These are phyloP conservation scores for Scelioninae gen. 1 DNA, from an alignment of 2,888 invertebrate species.

Conservation along the genomic window DNA sequence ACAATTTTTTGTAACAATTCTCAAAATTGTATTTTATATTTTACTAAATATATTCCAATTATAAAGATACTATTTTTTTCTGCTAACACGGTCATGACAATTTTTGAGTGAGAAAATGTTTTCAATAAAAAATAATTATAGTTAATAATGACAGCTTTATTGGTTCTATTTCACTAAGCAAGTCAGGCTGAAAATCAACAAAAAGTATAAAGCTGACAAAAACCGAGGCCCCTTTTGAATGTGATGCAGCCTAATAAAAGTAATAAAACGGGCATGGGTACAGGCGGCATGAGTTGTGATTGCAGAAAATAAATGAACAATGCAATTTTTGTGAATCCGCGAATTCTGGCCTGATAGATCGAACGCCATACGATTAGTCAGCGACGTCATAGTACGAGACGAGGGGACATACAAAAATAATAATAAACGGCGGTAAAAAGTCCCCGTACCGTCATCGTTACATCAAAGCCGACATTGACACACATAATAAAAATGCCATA, in stretches of 20 bases:
- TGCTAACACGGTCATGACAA: too few species aligned
- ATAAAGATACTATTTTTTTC: too few species aligned
- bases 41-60: too few species aligned
- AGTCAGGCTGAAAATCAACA: too few species aligned
- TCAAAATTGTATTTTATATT: too few species aligned
- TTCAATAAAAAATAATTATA: too few species aligned
- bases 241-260: neutral
- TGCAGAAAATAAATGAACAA: conserved; percentile 17
- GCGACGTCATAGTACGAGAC: neutral
- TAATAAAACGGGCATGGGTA: conserved; percentile 12
- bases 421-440: neutral
- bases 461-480: conserved; percentile 65
- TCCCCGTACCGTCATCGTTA: conserved; percentile 24
- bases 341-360: conserved; percentile 5
- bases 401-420: conserved; percentile 24
- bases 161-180: too few species aligned
- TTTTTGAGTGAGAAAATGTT: too few species aligned
- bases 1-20: too few species aligned
- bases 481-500: conserved; percentile 61
- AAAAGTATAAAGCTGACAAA: too few species aligned
- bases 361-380: conserved; percentile 28
- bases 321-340: conserved; percentile 15
- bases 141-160: too few species aligned
- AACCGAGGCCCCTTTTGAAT: too few species aligned
- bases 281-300: neutral